Evolutionary conservation across 2,113 vertebrate species (phyloP), one percentile per base, ranked within the genome.

Genomic region (Camelus dromedarius): DNA sequence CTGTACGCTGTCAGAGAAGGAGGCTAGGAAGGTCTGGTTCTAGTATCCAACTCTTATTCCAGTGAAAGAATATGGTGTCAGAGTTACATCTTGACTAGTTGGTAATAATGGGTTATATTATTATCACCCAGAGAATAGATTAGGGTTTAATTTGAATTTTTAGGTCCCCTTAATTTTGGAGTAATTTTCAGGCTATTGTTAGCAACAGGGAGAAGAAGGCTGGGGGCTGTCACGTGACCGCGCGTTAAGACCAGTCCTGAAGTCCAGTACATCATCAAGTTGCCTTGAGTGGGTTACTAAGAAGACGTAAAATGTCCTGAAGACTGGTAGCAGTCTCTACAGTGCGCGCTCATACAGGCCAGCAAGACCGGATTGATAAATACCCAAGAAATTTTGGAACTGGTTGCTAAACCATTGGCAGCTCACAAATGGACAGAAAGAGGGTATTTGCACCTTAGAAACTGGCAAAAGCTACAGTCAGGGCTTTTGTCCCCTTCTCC

Each of bases 341-440:
- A 2, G 4, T 5, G 4, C 22, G 1, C 54, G 18, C 26, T 46
- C 14, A 22, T 16, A 14, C 0, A 62, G 2, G 20, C 42, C 38
- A 70, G 19, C 1, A 11, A 83, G 14, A 88, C 13, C 9, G 19
- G 42, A 24, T 14, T n/a, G 19, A n/a, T 88, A 56, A n/a, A 88
- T 52, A 88, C 26, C 26, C 10, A 35, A 69, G 48, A 64, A 42
- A 50, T 56, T 22, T n/a, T 62, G 32, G 60, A 48, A 30, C 66
- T 62, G 9, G 1, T 46, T 16, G 1, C 62, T 54, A 86, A 62
- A 58, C n/a, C 38, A 89, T 15, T 62, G 11, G 8, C 35, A 32
- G 38, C 1, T 62, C 48, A 30, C 75, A 26, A 38, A 11, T 58
- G 7, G 15, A 22, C 56, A 22, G 3, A 18, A 13, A 13, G 18